Evolutionary conservation across 2,113 vertebrate genomes (phyloP).

Genomic region (Callipepla californica): DNA sequence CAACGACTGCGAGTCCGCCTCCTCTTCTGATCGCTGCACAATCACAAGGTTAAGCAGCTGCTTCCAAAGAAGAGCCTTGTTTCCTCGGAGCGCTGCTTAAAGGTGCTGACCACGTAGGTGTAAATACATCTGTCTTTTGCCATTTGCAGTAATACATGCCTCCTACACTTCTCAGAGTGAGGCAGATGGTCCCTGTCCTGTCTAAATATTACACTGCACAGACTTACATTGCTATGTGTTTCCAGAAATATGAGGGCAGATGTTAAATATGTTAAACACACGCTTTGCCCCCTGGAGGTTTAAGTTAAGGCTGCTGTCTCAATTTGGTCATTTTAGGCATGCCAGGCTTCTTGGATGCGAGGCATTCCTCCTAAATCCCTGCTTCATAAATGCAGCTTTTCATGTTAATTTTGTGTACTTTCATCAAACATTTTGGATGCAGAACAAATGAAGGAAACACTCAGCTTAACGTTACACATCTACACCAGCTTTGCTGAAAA

Average conservation of each 20-base stretch:
- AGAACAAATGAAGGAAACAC: conserved; percentile 62
- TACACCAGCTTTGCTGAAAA: conserved; percentile 25
- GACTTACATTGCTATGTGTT: conserved; percentile 71
- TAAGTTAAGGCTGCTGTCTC: conserved; percentile 76
- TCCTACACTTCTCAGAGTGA: conserved; percentile 66
- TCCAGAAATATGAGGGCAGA: conserved; percentile 81
- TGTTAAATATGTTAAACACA: conserved; percentile 82
- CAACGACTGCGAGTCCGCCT: background rate
- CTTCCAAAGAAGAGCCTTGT: conserved; percentile 74
- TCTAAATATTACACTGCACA: conserved; percentile 72
- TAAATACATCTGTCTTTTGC: conserved; percentile 90
- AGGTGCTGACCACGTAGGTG: conserved; percentile 91
- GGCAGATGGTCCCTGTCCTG: conserved; percentile 84
- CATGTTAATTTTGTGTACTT: conserved; percentile 65
- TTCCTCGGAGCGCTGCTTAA: conserved; percentile 82
- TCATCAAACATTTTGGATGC: conserved; percentile 55
- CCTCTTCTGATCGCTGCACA: conserved; percentile 17
- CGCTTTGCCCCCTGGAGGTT: conserved; percentile 78
- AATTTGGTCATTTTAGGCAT: conserved; percentile 77
- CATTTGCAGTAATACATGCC: conserved; percentile 77
- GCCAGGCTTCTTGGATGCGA: conserved; percentile 70
- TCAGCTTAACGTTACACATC: conserved; percentile 9
- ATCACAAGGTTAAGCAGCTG: conserved; percentile 84
- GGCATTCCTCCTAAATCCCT: conserved; percentile 68
- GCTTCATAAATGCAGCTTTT: conserved; percentile 64